Evolutionary conservation across 2,797 vertebrate species (phyloP).

Genomic region (Steatocranus sp.): DNA sequence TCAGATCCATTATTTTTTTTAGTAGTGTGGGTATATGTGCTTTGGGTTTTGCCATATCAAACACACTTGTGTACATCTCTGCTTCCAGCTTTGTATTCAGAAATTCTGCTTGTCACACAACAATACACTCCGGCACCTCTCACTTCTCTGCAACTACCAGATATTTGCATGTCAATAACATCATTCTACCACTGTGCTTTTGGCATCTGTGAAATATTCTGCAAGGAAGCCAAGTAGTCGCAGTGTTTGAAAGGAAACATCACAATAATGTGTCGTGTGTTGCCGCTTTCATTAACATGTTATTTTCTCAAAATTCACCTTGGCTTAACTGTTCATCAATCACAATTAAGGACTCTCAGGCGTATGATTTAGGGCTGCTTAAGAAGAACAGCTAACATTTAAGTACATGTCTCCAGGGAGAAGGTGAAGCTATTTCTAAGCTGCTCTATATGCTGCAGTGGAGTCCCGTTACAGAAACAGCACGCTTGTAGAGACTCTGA

Average conservation of each 20-base stretch:
- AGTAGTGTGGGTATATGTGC: neutral
- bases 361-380: neutral
- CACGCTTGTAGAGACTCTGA: neutral
- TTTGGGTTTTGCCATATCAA: constrained; percentile 43
- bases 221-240: constrained; percentile 52
- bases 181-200: constrained; percentile 61
- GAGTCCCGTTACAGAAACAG: neutral
- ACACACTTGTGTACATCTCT: constrained; percentile 34
- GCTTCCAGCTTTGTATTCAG: constrained; percentile 54
- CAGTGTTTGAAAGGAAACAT: constrained; percentile 52
- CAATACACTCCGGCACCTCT: constrained; percentile 72
- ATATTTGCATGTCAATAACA: constrained; percentile 76
- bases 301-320: constrained; percentile 23
- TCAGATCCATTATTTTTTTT: constrained; percentile 19
- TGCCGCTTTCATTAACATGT: constrained; percentile 14
- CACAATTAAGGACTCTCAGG: neutral
- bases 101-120: constrained; percentile 69
- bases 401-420: neutral
- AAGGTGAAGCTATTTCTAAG: neutral
- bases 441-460: neutral
- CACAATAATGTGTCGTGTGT: constrained; percentile 23
- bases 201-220: constrained; percentile 45
- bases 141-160: constrained; percentile 62
- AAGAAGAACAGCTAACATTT: neutral
- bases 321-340: constrained; percentile 27